Conservation (phyloP, 2,797 vertebrate species). For the Sardinella longiceps region DNA sequence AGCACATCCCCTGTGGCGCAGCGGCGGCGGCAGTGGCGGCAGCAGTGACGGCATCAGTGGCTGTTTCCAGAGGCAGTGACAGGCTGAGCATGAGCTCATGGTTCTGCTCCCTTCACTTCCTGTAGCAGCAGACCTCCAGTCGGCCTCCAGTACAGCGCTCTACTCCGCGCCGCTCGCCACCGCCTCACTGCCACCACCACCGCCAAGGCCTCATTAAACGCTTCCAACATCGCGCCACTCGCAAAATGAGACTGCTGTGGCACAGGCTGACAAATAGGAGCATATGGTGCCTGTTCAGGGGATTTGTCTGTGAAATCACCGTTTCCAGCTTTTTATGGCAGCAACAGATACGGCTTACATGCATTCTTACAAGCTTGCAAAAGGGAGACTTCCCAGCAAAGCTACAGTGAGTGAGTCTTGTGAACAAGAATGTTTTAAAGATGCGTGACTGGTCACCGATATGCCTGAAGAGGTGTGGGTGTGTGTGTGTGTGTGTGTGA, state of each 20-base stretch:
- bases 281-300: background rate
- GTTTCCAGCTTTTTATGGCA: background rate
- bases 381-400: background rate
- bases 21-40: background rate
- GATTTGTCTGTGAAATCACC: background rate
- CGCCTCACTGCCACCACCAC: background rate
- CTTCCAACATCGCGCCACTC: background rate
- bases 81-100: background rate
- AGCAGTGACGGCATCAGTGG: background rate
- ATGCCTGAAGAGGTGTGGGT: background rate
- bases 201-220: background rate
- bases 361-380: background rate
- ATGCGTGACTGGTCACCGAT: background rate
- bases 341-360: background rate
- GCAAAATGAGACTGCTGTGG: too few relatives aligned
- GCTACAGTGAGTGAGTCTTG: background rate
- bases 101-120: background rate
- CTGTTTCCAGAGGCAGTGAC: background rate
- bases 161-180: too few relatives aligned
- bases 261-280: background rate
- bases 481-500: too few relatives aligned
- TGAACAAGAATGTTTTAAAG: background rate
- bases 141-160: background rate
- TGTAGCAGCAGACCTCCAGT: background rate
- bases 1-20: background rate